Evolutionary conservation across 1,140 invertebrate genomes (phyloP).

Genomic region (Hyles vespertilio): DNA sequence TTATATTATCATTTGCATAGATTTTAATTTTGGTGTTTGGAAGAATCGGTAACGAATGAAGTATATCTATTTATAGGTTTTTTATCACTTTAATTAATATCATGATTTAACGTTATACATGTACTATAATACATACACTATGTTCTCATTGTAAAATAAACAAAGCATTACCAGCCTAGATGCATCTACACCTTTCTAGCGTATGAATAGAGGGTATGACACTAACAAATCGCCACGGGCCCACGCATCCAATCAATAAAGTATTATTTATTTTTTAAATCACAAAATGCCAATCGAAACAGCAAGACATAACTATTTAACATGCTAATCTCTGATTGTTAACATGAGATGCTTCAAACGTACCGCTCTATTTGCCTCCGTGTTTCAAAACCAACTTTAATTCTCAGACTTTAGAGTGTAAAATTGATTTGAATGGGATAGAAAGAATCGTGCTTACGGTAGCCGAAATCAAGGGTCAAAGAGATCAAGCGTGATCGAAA

Average conservation of each 20-base stretch:
- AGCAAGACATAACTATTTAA: slow-evolving; percentile 46
- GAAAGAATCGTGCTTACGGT: slow-evolving; percentile 63
- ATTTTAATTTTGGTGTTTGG: too few relatives aligned
- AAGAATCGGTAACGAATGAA: too few relatives aligned
- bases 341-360: slow-evolving; percentile 56
- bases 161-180: too few relatives aligned
- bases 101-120: too few relatives aligned
- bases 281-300: slow-evolving; percentile 33
- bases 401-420: slow-evolving; percentile 11
- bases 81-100: too few relatives aligned
- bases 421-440: slow-evolving; percentile 20
- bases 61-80: too few relatives aligned
- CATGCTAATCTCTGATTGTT: slow-evolving; percentile 64
- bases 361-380: slow-evolving; percentile 25
- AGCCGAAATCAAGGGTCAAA: slow-evolving; percentile 68
- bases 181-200: too few relatives aligned
- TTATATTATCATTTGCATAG: too few relatives aligned
- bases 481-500: slow-evolving; percentile 70
- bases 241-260: slow-evolving; percentile 9
- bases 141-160: too few relatives aligned
- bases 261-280: slow-evolving; percentile 34
- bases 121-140: too few relatives aligned
- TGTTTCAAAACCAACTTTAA: slow-evolving; percentile 32
- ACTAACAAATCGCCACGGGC: slow-evolving; percentile 1
- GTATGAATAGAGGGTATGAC: slow-evolving; percentile 4